Conservation (phyloP, 2,113 vertebrate species). For the Mungos mungo region DNA sequence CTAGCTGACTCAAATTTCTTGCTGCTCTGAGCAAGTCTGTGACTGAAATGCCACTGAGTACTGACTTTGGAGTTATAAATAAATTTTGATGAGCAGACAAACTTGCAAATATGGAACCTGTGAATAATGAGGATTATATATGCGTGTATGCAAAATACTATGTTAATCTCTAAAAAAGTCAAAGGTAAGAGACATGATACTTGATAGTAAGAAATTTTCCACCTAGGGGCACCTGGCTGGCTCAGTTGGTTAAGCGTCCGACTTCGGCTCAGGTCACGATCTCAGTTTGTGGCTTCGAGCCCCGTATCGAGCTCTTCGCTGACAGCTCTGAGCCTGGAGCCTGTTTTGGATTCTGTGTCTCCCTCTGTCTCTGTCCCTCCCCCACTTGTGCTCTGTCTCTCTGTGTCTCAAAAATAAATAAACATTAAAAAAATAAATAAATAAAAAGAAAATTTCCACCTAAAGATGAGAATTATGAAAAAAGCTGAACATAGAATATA, state of each 20-base stretch:
- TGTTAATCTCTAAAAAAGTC: background rate
- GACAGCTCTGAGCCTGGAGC: too few species aligned
- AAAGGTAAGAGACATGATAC: background rate
- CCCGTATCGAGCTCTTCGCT: too few species aligned
- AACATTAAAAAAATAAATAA: too few species aligned
- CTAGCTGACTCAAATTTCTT: background rate
- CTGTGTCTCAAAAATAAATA: too few species aligned
- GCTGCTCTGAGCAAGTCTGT: background rate
- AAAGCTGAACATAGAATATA: background rate
- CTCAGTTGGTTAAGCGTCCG: too few species aligned
- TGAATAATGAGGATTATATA: background rate
- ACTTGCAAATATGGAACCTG: background rate
- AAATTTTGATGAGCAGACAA: background rate
- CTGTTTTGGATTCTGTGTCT: too few species aligned
- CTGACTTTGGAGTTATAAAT: background rate
- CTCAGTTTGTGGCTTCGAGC: too few species aligned
- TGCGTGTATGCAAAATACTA: background rate
- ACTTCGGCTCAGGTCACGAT: too few species aligned
- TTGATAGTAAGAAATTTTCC: conserved; percentile 2
- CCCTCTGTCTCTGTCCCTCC: too few species aligned
- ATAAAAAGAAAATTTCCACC: background rate
- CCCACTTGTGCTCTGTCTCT: too few species aligned
- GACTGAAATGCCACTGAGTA: background rate
- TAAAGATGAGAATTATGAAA: background rate
- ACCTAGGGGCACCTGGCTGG: background rate